Base-by-base conservation (phyloP, 2,888 invertebrate genomes). In the Epirrita christyi region DNA sequence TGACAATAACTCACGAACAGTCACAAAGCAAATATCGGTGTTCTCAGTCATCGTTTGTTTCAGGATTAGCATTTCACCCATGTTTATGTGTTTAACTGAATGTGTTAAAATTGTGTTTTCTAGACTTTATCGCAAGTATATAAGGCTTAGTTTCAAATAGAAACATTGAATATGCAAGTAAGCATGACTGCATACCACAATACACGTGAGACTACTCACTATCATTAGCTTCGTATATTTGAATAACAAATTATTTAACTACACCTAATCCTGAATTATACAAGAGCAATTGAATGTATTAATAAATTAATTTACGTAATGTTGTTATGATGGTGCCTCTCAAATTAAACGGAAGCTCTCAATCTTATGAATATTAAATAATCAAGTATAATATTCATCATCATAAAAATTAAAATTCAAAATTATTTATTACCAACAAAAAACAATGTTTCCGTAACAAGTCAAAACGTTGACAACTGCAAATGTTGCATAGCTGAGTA, bases 121-220 rank as follows among this genome's bases (percentile, higher is more conserved):
- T 34, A 32, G 27, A 48, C 56, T 53, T 40, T 58, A 63, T 53
- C 52, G 43, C 50, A 37, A 41, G 15, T 38, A 41, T 51, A 61
- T 45, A 61, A 55, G 34, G 55, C 36, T 57, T 44, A 47, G 27
- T 59, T 55, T 54, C 40, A 54, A 48, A 41, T 37, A 54, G 8
- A 51, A 43, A 56, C 37, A 40, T 40, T n/a, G 0, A 37, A 45
- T 42, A 45, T 59, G 61, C 63, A 59, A 59, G 56, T 63, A 57
- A 61, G 51, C 46, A 41, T 63, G 58, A 63, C 46, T 38, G 44
- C 13, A 42, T 44, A 4, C 41, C n/a, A 4, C 13, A 34, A 41
- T 9, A 28, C 6, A 44, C n/a, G 38, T 21, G 46, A 29, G 46
- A 32, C 43, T 29, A 36, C 11, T 11, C 36, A 11, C 32, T 6